These are phyloP conservation scores for Anguilla obscura DNA, from an alignment of 2,797 vertebrate species.

Conservation along the genomic window DNA sequence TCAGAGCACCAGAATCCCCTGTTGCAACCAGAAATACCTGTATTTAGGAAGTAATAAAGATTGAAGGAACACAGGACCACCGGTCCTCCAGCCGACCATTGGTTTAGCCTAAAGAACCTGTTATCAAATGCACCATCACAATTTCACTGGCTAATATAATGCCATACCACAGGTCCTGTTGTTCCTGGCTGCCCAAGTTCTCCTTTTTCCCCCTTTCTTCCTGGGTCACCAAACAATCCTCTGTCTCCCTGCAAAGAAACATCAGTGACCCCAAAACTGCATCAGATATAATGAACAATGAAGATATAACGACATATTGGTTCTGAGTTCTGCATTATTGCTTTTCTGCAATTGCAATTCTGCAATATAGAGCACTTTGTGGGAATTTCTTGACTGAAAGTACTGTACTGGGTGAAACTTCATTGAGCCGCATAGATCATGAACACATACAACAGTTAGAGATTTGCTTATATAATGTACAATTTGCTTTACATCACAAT, in stretches of 20 bases:
- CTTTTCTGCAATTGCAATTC: background rate
- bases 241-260: constrained; percentile 70
- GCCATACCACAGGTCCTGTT: constrained; percentile 71
- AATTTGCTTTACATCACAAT: no score
- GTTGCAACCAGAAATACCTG: no score
- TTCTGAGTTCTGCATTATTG: background rate
- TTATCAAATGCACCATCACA: background rate
- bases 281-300: background rate
- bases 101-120: background rate
- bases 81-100: no score
- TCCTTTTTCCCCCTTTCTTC: constrained; percentile 80
- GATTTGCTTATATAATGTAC: no score
- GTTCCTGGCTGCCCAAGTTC: constrained; percentile 75
- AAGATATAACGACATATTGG: background rate
- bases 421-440: background rate
- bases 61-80: no score
- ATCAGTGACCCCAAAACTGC: background rate
- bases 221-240: constrained; percentile 72
- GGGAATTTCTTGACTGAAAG: background rate
- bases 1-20: no score
- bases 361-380: background rate
- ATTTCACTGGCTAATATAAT: background rate
- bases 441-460: background rate
- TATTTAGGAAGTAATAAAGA: no score
- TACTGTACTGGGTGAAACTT: background rate